Conservation (phyloP, 2,888 invertebrate genomes). For the Petrolisthes manimaculis region DNA sequence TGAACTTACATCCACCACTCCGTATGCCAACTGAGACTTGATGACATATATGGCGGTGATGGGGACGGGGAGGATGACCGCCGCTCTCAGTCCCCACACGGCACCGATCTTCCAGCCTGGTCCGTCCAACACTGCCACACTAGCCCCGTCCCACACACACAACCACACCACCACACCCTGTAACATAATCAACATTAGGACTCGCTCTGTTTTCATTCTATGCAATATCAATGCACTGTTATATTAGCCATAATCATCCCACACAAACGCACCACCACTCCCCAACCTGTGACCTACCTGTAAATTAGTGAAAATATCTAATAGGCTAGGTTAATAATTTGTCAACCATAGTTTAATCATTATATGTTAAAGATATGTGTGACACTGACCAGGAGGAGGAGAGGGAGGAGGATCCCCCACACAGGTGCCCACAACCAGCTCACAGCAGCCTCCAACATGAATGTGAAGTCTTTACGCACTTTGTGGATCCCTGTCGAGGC, state of each 20-base stretch:
- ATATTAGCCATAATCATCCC: no score
- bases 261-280: no score
- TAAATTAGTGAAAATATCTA: no score
- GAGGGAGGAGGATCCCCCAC: constrained; percentile 60
- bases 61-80: constrained; percentile 55
- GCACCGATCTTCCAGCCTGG: constrained; percentile 53
- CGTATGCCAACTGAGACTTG: constrained; percentile 63
- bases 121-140: constrained; percentile 43
- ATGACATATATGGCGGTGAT: constrained; percentile 61
- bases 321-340: no score
- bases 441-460: constrained; percentile 60
- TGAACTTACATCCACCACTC: constrained; percentile 59
- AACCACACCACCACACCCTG: constrained; percentile 55
- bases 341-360: no score
- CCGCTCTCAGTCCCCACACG: constrained; percentile 56
- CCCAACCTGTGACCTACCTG: no score
- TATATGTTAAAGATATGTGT: neutral
- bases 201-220: no score
- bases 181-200: neutral
- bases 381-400: constrained; percentile 48
- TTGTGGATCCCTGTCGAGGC: constrained; percentile 55
- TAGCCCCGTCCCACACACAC: constrained; percentile 40
- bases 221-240: no score
- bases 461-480: constrained; percentile 63
- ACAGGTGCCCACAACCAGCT: constrained; percentile 56